Conservation (phyloP, 2,113 vertebrate species). For the Protobothrops flavoviridis region DNA sequence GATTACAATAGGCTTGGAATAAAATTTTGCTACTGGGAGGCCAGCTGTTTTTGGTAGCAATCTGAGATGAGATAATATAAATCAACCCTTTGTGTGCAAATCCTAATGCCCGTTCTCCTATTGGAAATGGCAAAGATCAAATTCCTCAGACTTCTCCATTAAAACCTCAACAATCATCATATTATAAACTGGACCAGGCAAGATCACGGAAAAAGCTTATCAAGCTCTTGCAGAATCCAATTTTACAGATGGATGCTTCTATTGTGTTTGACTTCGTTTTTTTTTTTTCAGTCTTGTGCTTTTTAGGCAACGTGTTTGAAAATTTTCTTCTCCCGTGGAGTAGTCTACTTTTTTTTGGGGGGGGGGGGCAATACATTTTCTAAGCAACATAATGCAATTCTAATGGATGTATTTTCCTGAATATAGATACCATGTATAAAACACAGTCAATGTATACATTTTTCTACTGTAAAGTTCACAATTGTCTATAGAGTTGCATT, state of each 20-base stretch:
- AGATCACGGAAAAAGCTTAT: background rate
- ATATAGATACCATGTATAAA: background rate
- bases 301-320: background rate
- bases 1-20: background rate
- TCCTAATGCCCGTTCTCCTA: background rate
- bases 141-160: background rate
- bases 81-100: background rate
- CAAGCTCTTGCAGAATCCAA: background rate
- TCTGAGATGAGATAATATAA: background rate
- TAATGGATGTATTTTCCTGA: background rate
- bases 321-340: background rate
- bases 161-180: background rate
- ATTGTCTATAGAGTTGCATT: background rate
- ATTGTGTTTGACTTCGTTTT: background rate
- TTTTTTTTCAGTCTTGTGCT: background rate
- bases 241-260: background rate
- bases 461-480: background rate
- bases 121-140: background rate
- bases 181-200: background rate
- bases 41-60: background rate
- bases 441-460: background rate
- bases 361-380: background rate
- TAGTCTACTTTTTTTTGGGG: background rate
- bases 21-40: background rate
- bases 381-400: background rate